Evolutionary conservation across 2,888 invertebrate species (phyloP).

Genomic region (Drosophila mimica): DNA sequence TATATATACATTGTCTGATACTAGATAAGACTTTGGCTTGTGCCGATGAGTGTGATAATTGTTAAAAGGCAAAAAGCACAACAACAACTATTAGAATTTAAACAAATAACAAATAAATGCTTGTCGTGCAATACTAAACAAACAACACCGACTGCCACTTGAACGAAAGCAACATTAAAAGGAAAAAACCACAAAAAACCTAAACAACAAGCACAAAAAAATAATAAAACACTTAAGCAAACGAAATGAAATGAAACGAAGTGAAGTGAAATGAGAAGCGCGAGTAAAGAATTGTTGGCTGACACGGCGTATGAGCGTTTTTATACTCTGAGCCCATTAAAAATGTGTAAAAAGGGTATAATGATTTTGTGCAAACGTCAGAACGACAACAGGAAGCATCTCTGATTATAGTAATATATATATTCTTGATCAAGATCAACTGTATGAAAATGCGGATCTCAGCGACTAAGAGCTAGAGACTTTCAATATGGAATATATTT

Average conservation of each 20-base stretch:
- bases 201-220: conserved; percentile 19
- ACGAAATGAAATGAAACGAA: conserved; percentile 51
- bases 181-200: conserved; percentile 23
- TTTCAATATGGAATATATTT: not conserved
- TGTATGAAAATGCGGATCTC: not conserved
- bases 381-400: not conserved
- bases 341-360: not conserved
- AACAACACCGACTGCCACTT: conserved; percentile 52
- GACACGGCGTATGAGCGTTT: conserved; percentile 62
- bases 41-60: conserved; percentile 25
- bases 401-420: not conserved
- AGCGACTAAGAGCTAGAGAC: not conserved
- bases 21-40: conserved; percentile 11
- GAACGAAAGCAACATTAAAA: conserved; percentile 44
- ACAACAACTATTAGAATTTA: conserved; percentile 16
- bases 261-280: conserved; percentile 38
- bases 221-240: conserved; percentile 70
- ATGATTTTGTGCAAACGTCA: not conserved
- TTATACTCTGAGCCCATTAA: conserved; percentile 2
- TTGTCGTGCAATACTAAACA: conserved; percentile 47
- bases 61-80: conserved; percentile 14
- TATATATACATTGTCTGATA: not conserved
- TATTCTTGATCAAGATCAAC: not conserved
- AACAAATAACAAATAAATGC: conserved; percentile 49
- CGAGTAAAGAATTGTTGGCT: conserved; percentile 44